Percentiles rank a stretch among this genome's conserved stretches.
Evolutionary conservation across 2,113 vertebrate genomes (phyloP).

Genomic region (Brevimyrus niger): DNA sequence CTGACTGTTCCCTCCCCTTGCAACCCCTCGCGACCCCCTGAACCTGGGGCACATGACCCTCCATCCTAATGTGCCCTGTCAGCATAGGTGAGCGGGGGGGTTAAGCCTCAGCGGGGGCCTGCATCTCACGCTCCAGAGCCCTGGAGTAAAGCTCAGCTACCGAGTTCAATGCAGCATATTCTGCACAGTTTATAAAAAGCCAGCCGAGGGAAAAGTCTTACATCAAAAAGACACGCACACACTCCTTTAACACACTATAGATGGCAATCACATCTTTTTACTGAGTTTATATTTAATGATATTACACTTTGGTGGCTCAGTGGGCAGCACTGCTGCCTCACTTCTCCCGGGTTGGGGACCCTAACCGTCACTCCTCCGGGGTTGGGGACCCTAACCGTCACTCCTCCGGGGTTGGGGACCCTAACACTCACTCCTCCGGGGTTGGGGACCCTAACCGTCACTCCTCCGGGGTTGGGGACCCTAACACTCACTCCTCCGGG

Average conservation of each 20-base stretch:
- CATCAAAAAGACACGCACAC: background rate
- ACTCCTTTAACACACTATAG: background rate
- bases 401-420: too few relatives aligned
- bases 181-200: background rate
- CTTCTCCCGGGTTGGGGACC: too few relatives aligned
- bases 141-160: background rate
- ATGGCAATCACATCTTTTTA: background rate
- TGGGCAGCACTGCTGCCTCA: background rate
- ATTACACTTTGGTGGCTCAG: background rate
- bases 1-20: slow-evolving; percentile 46
- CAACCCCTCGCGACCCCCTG: slow-evolving; percentile 26
- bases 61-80: slow-evolving; percentile 32
- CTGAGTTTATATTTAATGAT: background rate
- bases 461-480: background rate
- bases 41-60: slow-evolving; percentile 26
- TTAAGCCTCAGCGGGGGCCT: background rate
- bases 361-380: too few relatives aligned
- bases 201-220: background rate
- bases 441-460: background rate
- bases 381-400: too few relatives aligned
- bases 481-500: too few relatives aligned
- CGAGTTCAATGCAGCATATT: background rate
- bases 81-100: slow-evolving; percentile 27
- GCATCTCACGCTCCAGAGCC: background rate
- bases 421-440: background rate